Conservation (phyloP, 2,888 invertebrate genomes). For the Volucella inanis region DNA sequence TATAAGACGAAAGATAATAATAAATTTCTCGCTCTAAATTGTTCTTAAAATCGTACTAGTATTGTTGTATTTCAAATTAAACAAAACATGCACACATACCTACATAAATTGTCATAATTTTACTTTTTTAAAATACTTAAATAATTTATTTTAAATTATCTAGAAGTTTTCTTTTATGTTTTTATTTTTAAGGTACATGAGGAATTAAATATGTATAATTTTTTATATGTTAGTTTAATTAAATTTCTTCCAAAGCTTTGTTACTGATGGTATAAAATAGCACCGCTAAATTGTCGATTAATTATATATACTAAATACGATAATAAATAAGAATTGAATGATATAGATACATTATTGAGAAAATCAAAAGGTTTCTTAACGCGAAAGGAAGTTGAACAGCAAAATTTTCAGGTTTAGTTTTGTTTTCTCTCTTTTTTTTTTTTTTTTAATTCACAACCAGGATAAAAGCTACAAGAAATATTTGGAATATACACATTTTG, state of each 20-base stretch:
- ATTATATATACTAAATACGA: conserved; percentile 37
- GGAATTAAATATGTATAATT: conserved; percentile 69
- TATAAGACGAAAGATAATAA: conserved; percentile 37
- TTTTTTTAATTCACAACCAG: conserved; percentile 66
- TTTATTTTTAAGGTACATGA: conserved; percentile 66
- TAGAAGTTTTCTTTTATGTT: conserved; percentile 30
- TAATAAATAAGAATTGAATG: conserved; percentile 13
- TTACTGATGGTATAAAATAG: conserved; percentile 64
- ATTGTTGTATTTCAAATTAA: neutral
- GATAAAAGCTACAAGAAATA: conserved; percentile 61
- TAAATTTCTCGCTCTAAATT: conserved; percentile 41
- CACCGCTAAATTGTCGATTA: conserved; percentile 67
- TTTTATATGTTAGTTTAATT: conserved; percentile 11
- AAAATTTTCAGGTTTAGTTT: conserved; percentile 25
- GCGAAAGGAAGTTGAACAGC: conserved; percentile 47
- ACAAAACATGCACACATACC: conserved; percentile 36
- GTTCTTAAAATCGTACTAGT: too few relatives aligned
- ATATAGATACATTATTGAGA: conserved; percentile 4
- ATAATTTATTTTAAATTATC: conserved; percentile 50
- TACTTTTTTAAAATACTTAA: conserved; percentile 18
- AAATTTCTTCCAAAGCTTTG: conserved; percentile 33
- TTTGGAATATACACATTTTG: conserved; percentile 23
- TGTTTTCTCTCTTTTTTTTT: conserved; percentile 11
- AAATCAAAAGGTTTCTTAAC: conserved; percentile 6
- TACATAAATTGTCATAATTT: conserved; percentile 33